Evolutionary conservation across 2,888 invertebrate species (phyloP).

Genomic region (Hetaerina titia): DNA sequence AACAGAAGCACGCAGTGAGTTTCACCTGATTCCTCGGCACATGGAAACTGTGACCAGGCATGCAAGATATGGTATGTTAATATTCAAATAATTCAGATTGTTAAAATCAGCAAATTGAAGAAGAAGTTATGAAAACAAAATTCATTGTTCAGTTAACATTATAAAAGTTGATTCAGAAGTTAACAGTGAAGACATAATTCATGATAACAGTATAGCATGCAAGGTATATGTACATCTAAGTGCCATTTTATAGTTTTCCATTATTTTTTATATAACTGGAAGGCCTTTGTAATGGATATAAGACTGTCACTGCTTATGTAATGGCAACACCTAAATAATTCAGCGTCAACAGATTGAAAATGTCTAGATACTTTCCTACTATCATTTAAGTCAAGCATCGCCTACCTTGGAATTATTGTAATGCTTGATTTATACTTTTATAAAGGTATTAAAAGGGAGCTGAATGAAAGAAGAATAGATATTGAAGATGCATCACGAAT

Average conservation of each 20-base stretch:
- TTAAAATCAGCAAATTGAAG: slow-evolving; percentile 49
- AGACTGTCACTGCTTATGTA: too few species aligned
- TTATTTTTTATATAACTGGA: too few species aligned
- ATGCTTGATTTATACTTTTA: slow-evolving; percentile 69
- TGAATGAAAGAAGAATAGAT: slow-evolving; percentile 80
- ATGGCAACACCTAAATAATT: too few species aligned
- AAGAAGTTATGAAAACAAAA: background rate
- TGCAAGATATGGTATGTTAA: slow-evolving; percentile 81
- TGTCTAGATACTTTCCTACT: too few species aligned
- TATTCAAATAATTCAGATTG: background rate
- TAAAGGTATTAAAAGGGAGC: slow-evolving; percentile 81
- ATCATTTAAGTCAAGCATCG: background rate
- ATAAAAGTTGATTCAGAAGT: background rate
- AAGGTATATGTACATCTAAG: too few species aligned
- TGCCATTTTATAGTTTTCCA: too few species aligned
- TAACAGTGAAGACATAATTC: too few species aligned
- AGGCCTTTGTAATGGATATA: too few species aligned
- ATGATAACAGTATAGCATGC: too few species aligned
- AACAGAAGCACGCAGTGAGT: slow-evolving; percentile 81
- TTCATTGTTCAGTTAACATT: background rate
- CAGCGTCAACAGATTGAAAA: too few species aligned
- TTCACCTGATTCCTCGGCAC: slow-evolving; percentile 81
- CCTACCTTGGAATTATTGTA: background rate
- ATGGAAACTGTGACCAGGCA: slow-evolving; percentile 81
- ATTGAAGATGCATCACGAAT: slow-evolving; percentile 81